phyloP scores from a whole-genome alignment of 2,113 vertebrate species.

The Hystrix brachyura region DNA sequence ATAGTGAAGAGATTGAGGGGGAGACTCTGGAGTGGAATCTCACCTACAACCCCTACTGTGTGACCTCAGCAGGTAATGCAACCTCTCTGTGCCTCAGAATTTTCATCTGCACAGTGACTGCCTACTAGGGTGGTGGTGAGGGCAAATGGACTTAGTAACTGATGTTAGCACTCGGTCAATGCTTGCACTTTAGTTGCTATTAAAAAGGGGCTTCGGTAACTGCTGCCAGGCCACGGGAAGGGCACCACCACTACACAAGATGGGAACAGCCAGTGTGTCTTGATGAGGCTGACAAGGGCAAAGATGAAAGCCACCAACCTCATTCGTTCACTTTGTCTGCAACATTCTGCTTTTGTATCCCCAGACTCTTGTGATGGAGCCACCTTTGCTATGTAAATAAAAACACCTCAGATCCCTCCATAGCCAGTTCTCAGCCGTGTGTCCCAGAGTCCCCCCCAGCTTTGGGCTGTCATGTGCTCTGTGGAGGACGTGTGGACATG shows the following conservation, averaged over 20 bases:
- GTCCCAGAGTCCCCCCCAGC: background rate
- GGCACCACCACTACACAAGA: background rate
- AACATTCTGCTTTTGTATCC: background rate
- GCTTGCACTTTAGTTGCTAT: background rate
- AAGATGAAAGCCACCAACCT: background rate
- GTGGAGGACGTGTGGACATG: rapidly evolving
- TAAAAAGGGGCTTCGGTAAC: background rate
- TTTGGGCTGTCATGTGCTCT: background rate
- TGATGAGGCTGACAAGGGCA: background rate
- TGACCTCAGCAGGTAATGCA: background rate
- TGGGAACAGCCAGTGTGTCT: background rate
- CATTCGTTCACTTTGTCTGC: background rate
- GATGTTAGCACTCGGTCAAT: background rate
- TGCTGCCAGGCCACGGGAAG: background rate
- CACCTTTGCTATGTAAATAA: background rate
- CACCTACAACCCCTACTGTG: background rate
- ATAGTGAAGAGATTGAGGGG: background rate
- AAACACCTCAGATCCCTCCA: background rate
- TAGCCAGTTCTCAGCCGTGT: background rate
- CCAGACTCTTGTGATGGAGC: background rate
- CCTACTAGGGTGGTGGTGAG: background rate
- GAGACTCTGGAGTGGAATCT: background rate
- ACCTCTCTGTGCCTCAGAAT: background rate
- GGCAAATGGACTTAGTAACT: background rate
- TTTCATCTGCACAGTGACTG: background rate